phyloP scores from a whole-genome alignment of 2,113 vertebrate species.

The Hippotragus niger region DNA sequence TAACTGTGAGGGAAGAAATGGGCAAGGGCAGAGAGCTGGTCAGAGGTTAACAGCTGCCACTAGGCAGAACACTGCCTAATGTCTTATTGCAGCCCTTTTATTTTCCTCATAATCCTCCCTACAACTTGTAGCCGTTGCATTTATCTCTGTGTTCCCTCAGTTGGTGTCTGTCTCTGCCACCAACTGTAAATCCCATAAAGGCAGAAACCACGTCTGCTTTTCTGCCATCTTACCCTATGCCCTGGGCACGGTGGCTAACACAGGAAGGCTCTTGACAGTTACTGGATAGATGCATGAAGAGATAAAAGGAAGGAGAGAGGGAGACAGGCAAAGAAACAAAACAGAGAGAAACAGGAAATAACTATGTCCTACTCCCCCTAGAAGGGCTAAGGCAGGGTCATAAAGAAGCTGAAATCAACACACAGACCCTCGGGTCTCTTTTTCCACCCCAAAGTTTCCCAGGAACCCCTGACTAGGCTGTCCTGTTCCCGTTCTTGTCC shows the following conservation, averaged over 20 bases:
- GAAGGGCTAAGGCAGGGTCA: neutral
- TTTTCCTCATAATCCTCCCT: neutral
- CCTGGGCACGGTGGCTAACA: neutral
- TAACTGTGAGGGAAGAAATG: neutral
- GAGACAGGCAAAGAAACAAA: neutral
- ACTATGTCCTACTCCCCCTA: neutral
- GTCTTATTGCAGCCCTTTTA: neutral
- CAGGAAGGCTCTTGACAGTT: neutral
- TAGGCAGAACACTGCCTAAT: too few species aligned
- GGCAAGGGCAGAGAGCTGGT: neutral
- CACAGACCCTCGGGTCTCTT: neutral
- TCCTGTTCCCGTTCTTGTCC: neutral
- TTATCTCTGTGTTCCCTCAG: neutral
- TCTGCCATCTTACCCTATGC: neutral
- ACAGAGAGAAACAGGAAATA: neutral
- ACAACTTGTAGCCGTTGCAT: fast-evolving
- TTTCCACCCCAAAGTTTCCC: neutral
- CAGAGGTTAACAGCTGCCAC: fast-evolving
- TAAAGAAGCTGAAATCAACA: neutral
- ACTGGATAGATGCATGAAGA: neutral
- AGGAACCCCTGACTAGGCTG: neutral
- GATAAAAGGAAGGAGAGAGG: neutral
- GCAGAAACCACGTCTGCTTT: neutral
- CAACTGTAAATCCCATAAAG: neutral
- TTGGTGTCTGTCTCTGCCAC: neutral